Base-by-base conservation (phyloP, 30 jellyfish, hydroid and myxozoan species). In the Pseudorhiza aurosa region DNA sequence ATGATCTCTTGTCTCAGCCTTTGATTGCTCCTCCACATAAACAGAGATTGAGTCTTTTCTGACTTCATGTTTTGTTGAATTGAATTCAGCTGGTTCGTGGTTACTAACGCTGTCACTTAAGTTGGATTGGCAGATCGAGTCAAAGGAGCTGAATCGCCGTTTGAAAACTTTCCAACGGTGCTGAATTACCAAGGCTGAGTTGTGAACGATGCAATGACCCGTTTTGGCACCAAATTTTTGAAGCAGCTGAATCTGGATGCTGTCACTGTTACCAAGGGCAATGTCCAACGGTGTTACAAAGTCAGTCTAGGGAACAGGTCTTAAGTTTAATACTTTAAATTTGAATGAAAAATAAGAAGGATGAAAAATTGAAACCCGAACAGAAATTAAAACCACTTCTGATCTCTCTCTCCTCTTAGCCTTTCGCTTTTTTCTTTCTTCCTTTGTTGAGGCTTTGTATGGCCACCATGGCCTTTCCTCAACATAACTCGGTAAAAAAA, bases 221-320 rank as follows among this genome's bases (percentile, higher is more conserved):
- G 96, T 86, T 45, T 85, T 50, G 15, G 87, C 96, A 25, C 96
- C 96, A 46, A 65, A 65, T 1, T 44, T 44, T 51, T 83, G 95
- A 44, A 83, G 32, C 1, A 83, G 68, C 24, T 58, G 77, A 9
- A 71, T 71, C 30, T 65, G 72, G n/a, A 29, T 53, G 47, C 37
- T 74, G 56, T 83, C 95, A 39, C 82, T 71, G 82, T 83, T 83
- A n/a, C 87, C 95, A 12, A 83, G 58, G 15, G 95, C 95, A 33
- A 83, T 71, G 46, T 83, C 95, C 56, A 83, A 60, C 29, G 95
- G 95, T 12, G 95, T 68, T 30, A 71, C 87, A 69, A 64, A 83
- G n/a, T 83, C 85, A 15, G 70, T 58, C 95, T 83, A 35, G 6
- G 2, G 30, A 28, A 24, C n/a, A n/a, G n/a, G n/a, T n/a, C n/a